Percentiles rank a stretch among this genome's conserved stretches.
phyloP scores from a whole-genome alignment of 2,888 invertebrate species.

The Oeneis ivallda region DNA sequence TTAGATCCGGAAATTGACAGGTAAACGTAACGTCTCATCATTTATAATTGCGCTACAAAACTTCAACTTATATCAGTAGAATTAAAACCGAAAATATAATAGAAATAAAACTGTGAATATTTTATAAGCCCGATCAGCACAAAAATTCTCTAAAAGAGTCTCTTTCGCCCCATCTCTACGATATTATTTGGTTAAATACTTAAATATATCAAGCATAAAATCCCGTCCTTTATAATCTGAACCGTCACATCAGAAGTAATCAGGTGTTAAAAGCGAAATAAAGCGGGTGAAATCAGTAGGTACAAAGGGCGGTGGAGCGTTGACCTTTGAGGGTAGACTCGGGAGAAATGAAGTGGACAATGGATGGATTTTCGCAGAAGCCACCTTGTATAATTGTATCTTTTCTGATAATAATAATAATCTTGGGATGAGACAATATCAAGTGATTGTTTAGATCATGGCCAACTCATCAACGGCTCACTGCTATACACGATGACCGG shows the following conservation, averaged over 20 bases:
- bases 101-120: no score
- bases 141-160: no score
- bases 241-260: constrained; percentile 25
- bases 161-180: no score
- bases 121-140: no score
- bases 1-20: no score
- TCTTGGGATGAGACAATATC: neutral
- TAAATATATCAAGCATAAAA: constrained; percentile 6
- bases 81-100: no score
- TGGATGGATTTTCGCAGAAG: constrained; percentile 32
- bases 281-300: constrained; percentile 30
- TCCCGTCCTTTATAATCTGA: constrained; percentile 7
- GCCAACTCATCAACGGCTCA: no score
- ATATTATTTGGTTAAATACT: no score
- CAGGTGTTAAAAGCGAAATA: constrained; percentile 30
- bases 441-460: neutral
- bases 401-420: constrained; percentile 12
- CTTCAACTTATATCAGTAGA: no score
- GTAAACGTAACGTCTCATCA: no score
- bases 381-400: constrained; percentile 24
- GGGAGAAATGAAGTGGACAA: constrained; percentile 64
- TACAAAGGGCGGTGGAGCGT: constrained; percentile 60
- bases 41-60: no score
- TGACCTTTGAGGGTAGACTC: constrained; percentile 62
- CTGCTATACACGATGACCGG: no score